A percentile compares a stretch with the other conserved stretches of the same genome.
Conservation (phyloP, 2,888 invertebrate genomes). For the Merodon equestris region DNA sequence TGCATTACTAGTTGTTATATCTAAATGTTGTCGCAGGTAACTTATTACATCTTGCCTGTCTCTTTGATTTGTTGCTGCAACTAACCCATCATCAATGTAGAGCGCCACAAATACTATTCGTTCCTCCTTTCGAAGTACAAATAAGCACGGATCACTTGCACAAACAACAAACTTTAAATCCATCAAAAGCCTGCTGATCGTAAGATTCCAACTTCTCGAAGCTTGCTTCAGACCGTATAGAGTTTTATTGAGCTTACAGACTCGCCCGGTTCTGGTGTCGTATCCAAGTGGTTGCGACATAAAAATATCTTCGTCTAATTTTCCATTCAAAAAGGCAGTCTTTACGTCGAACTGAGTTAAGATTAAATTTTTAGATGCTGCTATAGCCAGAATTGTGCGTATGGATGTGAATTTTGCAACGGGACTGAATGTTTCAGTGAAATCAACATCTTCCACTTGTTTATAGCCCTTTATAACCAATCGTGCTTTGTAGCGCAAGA, state of each 20-base stretch:
- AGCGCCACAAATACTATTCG: conserved; percentile 57
- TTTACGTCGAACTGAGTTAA: conserved; percentile 18
- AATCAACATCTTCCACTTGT: conserved; percentile 41
- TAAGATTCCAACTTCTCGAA: conserved; percentile 50
- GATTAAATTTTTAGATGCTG: conserved; percentile 12
- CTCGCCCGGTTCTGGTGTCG: conserved; percentile 42
- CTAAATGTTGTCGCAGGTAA: conserved; percentile 58
- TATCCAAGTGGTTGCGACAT: conserved; percentile 56
- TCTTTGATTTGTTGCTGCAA: conserved; percentile 48
- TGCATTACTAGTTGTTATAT: conserved; percentile 70
- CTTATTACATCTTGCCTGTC: conserved; percentile 32
- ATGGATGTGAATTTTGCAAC: conserved; percentile 69
- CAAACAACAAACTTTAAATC: conserved; percentile 63
- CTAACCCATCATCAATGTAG: conserved; percentile 70
- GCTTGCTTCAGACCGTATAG: conserved; percentile 62
- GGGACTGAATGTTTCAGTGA: conserved; percentile 72
- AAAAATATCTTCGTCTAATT: conserved; percentile 34
- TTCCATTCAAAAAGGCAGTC: conserved; percentile 49
- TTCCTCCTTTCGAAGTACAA: conserved; percentile 39
- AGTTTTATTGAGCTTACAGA: conserved; percentile 46
- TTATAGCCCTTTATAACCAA: conserved; percentile 8
- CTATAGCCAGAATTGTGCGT: conserved; percentile 49
- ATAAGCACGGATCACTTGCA: conserved; percentile 70
- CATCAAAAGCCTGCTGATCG: conserved; percentile 55
- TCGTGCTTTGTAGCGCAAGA: conserved; percentile 8